Evolutionary conservation across 1,140 invertebrate genomes (phyloP), one percentile per base, ranked within the genome.

Genomic region (Pygmarrhopalites habei): DNA sequence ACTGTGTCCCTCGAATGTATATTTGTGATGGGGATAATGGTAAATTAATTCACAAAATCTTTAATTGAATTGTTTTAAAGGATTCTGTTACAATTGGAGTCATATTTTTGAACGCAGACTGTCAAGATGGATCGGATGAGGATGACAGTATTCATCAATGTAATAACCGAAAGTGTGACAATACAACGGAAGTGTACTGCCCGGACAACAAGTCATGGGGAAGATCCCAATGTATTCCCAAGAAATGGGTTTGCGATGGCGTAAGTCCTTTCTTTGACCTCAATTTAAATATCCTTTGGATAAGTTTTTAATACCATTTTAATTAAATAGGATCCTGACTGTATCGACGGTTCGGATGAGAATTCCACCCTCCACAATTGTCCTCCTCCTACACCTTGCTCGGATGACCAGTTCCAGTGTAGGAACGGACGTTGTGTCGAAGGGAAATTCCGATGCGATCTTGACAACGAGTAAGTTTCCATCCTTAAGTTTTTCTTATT

Each of bases 1-100:
- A 95, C 72, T 99, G 95, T 74, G 94, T 98, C 66, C 92, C 91
- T 0, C 80, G 90, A 62, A 94, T 92, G 64, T 98, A 98, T 75
- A 92, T 95, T n/a, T 98, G 96, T 73, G 95, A 98, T 75, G 92
- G 64, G 2, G n/a, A n/a, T n/a, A n/a, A n/a, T n/a, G 32, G 32
- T 35, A 35, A 35, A 35, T 35, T 15, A 35, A 7, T 14, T 32
- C 53, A 39, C 23, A n/a, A n/a, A n/a, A n/a, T n/a, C n/a, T 23
- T 19, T 32, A 32, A 30, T 32, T 57, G 15, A 10, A 14, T 14
- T 57, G 32, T 57, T 25, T 41, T 14, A 17, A 25, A n/a, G n/a
- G n/a, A n/a, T n/a, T n/a, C n/a, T n/a, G n/a, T n/a, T n/a, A n/a
- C n/a, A n/a, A n/a, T n/a, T n/a, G n/a, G n/a, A n/a, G n/a, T n/a